phyloP scores from a whole-genome alignment of 2,113 vertebrate genomes.

The Tetrao urogallus region DNA sequence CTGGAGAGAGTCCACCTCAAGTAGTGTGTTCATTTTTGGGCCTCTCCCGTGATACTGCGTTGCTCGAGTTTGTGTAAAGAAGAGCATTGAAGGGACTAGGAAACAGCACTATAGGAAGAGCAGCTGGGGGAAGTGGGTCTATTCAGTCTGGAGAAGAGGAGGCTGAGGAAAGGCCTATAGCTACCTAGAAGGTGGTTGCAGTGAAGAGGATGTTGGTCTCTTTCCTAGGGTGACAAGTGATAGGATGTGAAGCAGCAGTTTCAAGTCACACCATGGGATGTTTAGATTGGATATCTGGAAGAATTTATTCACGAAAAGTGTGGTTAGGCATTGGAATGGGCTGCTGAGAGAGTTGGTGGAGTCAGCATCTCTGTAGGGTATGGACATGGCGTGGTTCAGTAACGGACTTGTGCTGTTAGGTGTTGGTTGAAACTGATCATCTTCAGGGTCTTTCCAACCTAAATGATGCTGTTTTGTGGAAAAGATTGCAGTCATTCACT shows the following conservation, averaged over 20 bases:
- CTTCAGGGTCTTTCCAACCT: neutral
- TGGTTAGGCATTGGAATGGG: neutral
- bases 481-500: neutral
- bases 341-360: neutral
- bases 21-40: neutral
- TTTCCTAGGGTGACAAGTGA: neutral
- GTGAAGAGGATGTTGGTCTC: neutral
- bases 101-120: neutral
- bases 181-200: neutral
- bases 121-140: neutral
- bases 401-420: neutral
- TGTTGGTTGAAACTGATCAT: neutral
- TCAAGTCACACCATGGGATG: neutral
- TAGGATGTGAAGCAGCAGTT: neutral
- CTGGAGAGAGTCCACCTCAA: neutral
- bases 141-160: neutral
- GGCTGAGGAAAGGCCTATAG: neutral
- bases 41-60: neutral
- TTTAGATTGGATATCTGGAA: neutral
- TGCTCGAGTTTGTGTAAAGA: neutral
- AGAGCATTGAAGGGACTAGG: neutral
- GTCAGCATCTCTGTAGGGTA: neutral
- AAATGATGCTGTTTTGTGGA: neutral
- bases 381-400: neutral
- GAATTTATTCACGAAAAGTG: neutral